These are phyloP conservation scores for Euglossa dilemma DNA, from an alignment of 1,140 invertebrate genomes.

Conservation along the genomic window DNA sequence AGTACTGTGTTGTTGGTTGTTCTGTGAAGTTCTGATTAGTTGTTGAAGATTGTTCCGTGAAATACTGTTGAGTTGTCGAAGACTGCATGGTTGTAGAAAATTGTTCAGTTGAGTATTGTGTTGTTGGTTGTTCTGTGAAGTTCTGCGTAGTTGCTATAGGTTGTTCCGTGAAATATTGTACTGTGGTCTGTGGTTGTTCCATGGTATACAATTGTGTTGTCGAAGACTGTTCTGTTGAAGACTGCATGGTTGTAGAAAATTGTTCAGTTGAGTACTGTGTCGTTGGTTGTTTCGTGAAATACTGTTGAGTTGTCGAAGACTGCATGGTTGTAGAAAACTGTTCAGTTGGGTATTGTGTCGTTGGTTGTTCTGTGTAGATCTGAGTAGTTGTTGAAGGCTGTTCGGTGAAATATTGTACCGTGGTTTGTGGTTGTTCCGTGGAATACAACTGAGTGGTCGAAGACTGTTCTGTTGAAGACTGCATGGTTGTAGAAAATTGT, in stretches of 20 bases:
- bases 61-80: conserved; percentile 31
- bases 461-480: conserved; percentile 17
- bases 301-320: conserved; percentile 22
- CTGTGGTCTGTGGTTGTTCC: background rate
- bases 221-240: background rate
- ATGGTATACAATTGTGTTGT: background rate
- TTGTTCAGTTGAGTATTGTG: conserved; percentile 19
- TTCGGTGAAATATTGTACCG: background rate
- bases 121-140: conserved; percentile 23
- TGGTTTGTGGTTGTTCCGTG: background rate
- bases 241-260: conserved; percentile 8
- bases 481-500: background rate
- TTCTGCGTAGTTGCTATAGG: background rate
- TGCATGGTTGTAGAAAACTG: background rate
- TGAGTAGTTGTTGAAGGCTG: background rate
- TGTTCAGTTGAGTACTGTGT: background rate
- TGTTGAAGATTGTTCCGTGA: background rate
- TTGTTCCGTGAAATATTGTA: conserved; percentile 12
- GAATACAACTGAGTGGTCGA: background rate
- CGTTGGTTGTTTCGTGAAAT: background rate
- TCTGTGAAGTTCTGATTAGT: conserved; percentile 31
- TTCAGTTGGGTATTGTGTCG: conserved; percentile 21
- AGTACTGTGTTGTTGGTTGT: background rate
- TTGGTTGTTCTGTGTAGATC: conserved; percentile 1
- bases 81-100: background rate